A percentile compares a stretch with the other conserved stretches of the same genome.
These are phyloP conservation scores for Oreochromis niloticus DNA, from an alignment of 2,113 vertebrate genomes.

Conservation along the genomic window DNA sequence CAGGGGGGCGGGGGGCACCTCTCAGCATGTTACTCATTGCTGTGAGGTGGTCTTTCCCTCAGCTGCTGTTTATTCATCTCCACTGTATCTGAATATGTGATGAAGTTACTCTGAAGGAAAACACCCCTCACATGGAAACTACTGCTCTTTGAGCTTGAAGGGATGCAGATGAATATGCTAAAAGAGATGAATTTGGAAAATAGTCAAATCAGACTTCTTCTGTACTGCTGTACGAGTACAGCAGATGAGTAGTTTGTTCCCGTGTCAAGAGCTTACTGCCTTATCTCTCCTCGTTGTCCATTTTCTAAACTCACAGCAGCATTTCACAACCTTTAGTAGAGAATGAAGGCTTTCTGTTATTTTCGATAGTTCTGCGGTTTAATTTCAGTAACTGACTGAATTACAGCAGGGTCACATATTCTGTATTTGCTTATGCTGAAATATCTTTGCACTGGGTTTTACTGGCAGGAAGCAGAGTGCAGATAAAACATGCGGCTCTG, in stretches of 20 bases:
- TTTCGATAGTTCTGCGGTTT: background rate
- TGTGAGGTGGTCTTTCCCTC: constrained; percentile 48
- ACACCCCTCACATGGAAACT: constrained; percentile 53
- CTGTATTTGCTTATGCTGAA: constrained; percentile 18
- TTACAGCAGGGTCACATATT: background rate
- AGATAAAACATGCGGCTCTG: background rate
- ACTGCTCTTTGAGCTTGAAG: background rate
- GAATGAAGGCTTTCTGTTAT: background rate
- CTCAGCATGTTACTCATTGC: background rate
- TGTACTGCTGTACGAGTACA: background rate
- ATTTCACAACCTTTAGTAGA: background rate
- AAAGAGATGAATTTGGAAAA: constrained; percentile 50
- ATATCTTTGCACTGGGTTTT: constrained; percentile 36
- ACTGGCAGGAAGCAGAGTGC: constrained; percentile 43
- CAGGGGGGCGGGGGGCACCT: background rate
- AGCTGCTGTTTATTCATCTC: constrained; percentile 12
- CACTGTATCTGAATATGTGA: constrained; percentile 38
- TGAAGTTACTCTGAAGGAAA: background rate
- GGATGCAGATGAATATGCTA: constrained; percentile 29
- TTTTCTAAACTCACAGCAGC: background rate
- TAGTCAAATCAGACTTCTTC: constrained; percentile 31
- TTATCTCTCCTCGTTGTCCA: background rate
- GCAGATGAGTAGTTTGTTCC: constrained; percentile 49
- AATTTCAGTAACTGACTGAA: background rate
- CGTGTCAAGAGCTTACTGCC: background rate